Conservation (phyloP, 2,888 invertebrate species). For the Lepidocyrtinus sp. region DNA sequence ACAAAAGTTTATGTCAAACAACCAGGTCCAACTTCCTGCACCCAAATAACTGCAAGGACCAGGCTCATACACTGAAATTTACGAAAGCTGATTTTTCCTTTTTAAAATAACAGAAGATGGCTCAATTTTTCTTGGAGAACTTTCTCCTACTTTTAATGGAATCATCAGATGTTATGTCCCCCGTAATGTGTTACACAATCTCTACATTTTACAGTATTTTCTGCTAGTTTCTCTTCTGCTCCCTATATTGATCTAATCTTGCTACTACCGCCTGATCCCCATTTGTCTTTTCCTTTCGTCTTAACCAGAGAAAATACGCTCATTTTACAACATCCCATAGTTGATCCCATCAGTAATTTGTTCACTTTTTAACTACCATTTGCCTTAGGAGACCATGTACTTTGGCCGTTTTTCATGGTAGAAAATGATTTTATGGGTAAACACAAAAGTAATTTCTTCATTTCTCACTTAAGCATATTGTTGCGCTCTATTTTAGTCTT, state of each 20-base stretch:
- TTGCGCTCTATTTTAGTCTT: no score
- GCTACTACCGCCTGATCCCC: constrained; percentile 43
- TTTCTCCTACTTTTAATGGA: background rate
- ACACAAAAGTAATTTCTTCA: background rate
- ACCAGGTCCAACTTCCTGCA: no score
- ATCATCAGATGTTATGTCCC: background rate
- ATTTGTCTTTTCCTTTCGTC: constrained; percentile 44
- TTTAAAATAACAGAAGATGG: background rate
- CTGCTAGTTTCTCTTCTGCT: constrained; percentile 10
- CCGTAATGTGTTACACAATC: constrained; percentile 10
- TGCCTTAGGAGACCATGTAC: background rate
- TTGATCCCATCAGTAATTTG: constrained; percentile 29
- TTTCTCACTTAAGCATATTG: no score
- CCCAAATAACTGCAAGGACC: no score
- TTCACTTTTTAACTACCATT: background rate
- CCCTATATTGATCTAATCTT: constrained; percentile 43
- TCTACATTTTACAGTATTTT: constrained; percentile 7
- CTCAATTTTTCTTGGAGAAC: no score
- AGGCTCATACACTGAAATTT: background rate
- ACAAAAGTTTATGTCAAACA: no score
- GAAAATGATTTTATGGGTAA: background rate
- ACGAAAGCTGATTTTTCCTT: background rate
- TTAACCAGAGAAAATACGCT: background rate
- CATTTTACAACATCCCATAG: constrained; percentile 3
- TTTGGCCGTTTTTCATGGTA: background rate